Percentiles rank a stretch among this genome's conserved stretches.
Conservation (phyloP, 2,888 invertebrate genomes). For the Synanthedon formicaeformis region DNA sequence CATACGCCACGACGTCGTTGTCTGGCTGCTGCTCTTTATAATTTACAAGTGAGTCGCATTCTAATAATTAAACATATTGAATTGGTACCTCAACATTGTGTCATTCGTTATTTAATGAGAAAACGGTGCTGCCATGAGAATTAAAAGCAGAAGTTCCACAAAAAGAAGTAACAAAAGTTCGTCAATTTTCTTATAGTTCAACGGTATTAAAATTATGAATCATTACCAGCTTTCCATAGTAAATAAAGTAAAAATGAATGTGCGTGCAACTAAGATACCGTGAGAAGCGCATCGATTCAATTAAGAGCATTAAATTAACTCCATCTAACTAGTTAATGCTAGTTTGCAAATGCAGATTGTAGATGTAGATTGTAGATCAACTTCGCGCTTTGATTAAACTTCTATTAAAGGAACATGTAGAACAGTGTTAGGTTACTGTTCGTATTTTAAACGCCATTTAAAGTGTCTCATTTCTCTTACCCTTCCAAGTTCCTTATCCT, state of each 20-base stretch:
- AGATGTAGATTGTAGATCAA: slow-evolving; percentile 21
- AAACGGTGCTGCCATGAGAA: no score
- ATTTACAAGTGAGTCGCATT: neutral
- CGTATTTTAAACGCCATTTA: no score
- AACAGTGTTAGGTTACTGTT: no score
- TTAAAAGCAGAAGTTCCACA: no score
- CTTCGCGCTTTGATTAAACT: slow-evolving; percentile 12
- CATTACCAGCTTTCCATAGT: neutral
- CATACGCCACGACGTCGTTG: slow-evolving; percentile 40
- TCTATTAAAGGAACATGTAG: no score
- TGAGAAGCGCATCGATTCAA: slow-evolving; percentile 47
- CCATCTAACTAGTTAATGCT: slow-evolving; percentile 8
- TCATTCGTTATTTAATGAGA: no score
- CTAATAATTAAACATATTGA: no score
- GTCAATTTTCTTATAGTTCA: no score
- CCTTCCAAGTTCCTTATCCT: no score
- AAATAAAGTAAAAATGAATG: neutral
- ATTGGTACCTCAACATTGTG: no score
- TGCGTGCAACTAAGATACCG: slow-evolving; percentile 17
- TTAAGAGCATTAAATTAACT: slow-evolving; percentile 43
- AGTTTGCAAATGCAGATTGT: neutral
- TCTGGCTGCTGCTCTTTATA: slow-evolving; percentile 40
- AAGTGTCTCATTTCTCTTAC: no score
- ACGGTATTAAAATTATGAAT: neutral
- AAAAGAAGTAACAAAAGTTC: no score